phyloP scores from a whole-genome alignment of 2,888 invertebrate species.

The Smittia sp. region DNA sequence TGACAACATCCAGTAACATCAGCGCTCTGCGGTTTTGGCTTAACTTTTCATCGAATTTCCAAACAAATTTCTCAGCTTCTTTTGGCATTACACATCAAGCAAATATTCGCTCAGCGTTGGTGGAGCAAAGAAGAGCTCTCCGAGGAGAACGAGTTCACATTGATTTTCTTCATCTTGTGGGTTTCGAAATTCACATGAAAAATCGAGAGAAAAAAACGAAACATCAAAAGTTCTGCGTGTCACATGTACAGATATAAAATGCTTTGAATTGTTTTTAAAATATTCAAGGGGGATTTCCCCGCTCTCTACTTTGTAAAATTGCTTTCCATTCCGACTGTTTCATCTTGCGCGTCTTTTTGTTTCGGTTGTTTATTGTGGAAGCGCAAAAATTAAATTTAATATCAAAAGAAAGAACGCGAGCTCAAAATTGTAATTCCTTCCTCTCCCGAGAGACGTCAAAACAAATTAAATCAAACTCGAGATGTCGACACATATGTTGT shows the following conservation, averaged over 20 bases:
- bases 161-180: neutral
- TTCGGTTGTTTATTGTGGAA: neutral
- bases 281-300: neutral
- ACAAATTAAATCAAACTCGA: conserved; percentile 29
- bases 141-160: neutral
- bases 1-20: too few species aligned
- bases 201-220: neutral
- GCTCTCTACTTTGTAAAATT: neutral
- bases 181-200: neutral
- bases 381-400: neutral
- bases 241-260: conserved; percentile 15
- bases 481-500: conserved; percentile 19
- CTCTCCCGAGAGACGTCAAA: conserved; percentile 26
- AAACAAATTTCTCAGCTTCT: neutral
- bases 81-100: neutral
- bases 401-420: too few species aligned
- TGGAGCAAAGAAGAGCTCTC: neutral
- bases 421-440: neutral
- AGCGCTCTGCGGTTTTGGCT: neutral
- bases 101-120: conserved; percentile 7
- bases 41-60: neutral
- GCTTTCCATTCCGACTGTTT: too few species aligned
- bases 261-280: neutral
- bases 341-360: neutral
- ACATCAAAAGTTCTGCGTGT: conserved; percentile 23